phyloP scores from a whole-genome alignment of 2,113 vertebrate species.

The Oncorhynchus gorbuscha region DNA sequence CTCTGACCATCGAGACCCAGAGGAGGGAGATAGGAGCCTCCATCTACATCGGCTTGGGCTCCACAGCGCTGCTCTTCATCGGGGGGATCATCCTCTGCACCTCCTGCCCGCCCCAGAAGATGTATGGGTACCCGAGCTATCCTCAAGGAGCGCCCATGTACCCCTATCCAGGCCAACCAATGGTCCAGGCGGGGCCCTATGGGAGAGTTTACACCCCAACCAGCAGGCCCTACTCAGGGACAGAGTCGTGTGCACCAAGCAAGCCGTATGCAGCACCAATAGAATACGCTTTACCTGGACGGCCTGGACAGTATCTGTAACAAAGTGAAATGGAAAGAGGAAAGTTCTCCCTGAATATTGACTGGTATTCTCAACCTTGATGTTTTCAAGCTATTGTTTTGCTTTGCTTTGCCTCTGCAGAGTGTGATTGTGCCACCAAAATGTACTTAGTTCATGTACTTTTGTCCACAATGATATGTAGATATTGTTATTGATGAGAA shows the following conservation, averaged over 20 bases:
- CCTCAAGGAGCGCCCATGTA: constrained; percentile 33
- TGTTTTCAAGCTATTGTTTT: neutral
- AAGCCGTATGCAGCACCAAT: constrained; percentile 27
- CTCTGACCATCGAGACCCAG: constrained; percentile 29
- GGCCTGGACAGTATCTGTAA: constrained; percentile 32
- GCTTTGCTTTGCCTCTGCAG: neutral
- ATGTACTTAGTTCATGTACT: constrained; percentile 1
- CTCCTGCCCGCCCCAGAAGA: constrained; percentile 45
- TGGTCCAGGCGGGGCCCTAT: constrained; percentile 25
- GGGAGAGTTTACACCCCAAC: constrained; percentile 34
- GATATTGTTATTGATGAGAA: neutral
- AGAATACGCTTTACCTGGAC: neutral
- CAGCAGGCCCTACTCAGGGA: constrained; percentile 19
- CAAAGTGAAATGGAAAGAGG: neutral
- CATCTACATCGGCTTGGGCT: constrained; percentile 60
- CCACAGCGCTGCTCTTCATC: constrained; percentile 34
- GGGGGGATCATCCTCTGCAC: constrained; percentile 56
- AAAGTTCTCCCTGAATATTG: neutral
- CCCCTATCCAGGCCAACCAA: constrained; percentile 29
- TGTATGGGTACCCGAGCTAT: neutral
- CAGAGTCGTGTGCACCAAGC: constrained; percentile 23
- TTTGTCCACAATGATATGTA: neutral
- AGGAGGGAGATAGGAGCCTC: constrained; percentile 53
- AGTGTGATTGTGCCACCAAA: constrained; percentile 4
- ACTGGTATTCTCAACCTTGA: neutral